Base-by-base conservation (phyloP, 2,797 vertebrate species). In the Antennarius maculatus region DNA sequence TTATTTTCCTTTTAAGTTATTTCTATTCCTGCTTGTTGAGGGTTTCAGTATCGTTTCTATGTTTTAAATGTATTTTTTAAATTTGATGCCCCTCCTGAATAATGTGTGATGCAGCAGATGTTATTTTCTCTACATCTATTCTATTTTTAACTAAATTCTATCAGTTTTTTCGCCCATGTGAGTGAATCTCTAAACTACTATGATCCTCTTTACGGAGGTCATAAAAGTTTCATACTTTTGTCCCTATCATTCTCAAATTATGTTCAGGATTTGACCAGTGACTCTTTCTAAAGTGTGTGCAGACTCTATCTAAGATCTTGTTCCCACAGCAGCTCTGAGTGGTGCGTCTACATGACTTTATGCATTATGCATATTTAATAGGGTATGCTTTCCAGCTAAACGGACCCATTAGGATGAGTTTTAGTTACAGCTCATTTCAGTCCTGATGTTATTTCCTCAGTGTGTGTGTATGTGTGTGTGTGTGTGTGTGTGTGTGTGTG, bases 331-430 rank as follows among this genome's bases (percentile, higher is more conserved):
- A 51, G 55, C 56, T 76, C 61, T 4, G 42, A 59, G 54, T n/a
- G 45, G 60, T 58, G 16, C 49, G 13, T 76, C 66, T 6, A 18
- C 66, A 52, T 59, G 66, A 43, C 77, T 74, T 43, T 43, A 43
- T 43, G 65, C 46, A 70, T 61, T 81, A 79, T 85, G 61, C 78
- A 89, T 86, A 73, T 84, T 86, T 85, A 79, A 88, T 80, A 67
- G 46, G 69, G 46, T 71, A 18, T 66, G 61, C 76, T 82, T 74
- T 86, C 70, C 76, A 69, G 69, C 64, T 83, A 82, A 86, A 86
- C 75, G 79, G 72, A 77, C 64, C 81, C 76, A 81, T 85, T 84
- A 86, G 77, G 69, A 54, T 55, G 68, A 80, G 74, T 81, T 83
- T 82, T 49, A 7, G 86, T 87, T 89, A 82, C 80, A 80, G 72